Evolutionary conservation across 2,888 invertebrate genomes (phyloP).

Genomic region (Cremastobaeus sp.): DNA sequence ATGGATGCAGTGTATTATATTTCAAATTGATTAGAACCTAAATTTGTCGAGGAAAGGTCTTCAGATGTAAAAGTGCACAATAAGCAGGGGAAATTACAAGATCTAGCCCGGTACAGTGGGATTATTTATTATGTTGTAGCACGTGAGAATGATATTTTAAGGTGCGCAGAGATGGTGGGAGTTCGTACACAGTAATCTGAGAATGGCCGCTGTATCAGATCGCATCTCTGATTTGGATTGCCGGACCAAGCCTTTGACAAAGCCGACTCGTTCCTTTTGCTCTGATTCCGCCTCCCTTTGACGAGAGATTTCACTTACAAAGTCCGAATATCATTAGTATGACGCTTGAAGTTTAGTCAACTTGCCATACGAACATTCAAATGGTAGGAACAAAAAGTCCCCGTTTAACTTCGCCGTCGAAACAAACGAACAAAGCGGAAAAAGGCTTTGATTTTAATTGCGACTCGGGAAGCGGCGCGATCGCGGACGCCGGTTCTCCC

Average conservation of each 20-base stretch:
- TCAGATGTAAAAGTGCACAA: constrained; percentile 36
- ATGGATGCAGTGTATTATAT: too few species aligned
- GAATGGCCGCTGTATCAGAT: constrained; percentile 70
- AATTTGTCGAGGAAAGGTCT: too few species aligned
- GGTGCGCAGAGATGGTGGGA: constrained; percentile 71
- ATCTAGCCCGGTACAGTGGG: constrained; percentile 18
- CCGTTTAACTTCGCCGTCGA: neutral
- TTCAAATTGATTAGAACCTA: too few species aligned
- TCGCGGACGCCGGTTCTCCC: constrained; percentile 7
- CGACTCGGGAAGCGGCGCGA: neutral
- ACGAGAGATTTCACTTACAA: constrained; percentile 53
- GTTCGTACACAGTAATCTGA: constrained; percentile 72
- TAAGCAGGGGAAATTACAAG: constrained; percentile 24
- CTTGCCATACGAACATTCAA: constrained; percentile 39
- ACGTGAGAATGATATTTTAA: constrained; percentile 75
- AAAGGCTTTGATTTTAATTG: constrained; percentile 11
- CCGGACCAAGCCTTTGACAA: constrained; percentile 71
- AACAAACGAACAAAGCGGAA: constrained; percentile 14
- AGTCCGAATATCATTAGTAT: constrained; percentile 48
- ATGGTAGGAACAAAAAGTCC: constrained; percentile 13
- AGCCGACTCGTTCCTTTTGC: constrained; percentile 69
- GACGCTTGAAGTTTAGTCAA: constrained; percentile 47
- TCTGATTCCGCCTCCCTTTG: constrained; percentile 48
- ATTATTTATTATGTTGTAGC: constrained; percentile 69
- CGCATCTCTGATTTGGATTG: constrained; percentile 71